Conservation (phyloP, 2,888 invertebrate genomes). For the Brenthis hecate region DNA sequence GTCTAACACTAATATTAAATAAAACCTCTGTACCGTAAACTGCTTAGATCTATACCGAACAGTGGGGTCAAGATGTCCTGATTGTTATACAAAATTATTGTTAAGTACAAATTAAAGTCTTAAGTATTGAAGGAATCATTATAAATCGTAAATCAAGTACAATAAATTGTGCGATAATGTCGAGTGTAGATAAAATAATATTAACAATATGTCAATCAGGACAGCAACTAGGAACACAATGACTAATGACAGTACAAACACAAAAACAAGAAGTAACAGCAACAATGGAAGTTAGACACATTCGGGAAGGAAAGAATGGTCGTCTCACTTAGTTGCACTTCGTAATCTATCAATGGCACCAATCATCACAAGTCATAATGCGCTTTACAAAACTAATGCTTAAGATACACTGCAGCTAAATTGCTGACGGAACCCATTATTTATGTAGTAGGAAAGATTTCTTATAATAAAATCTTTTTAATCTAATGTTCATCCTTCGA, state of each 20-base stretch:
- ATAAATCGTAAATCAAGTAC: slow-evolving; percentile 3
- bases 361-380: slow-evolving; percentile 81
- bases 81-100: slow-evolving; percentile 11
- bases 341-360: slow-evolving; percentile 82
- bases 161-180: slow-evolving; percentile 34
- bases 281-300: slow-evolving; percentile 76
- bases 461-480: slow-evolving; percentile 9
- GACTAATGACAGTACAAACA: slow-evolving; percentile 39
- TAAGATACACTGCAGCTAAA: slow-evolving; percentile 40
- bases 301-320: slow-evolving; percentile 64
- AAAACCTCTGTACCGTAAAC: slow-evolving; percentile 26
- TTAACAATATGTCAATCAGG: slow-evolving; percentile 28
- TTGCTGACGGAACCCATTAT: slow-evolving; percentile 14
- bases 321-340: slow-evolving; percentile 66
- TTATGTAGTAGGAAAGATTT: slow-evolving; percentile 15
- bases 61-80: slow-evolving; percentile 31
- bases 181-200: slow-evolving; percentile 20
- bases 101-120: not conserved
- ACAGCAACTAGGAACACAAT: slow-evolving; percentile 37
- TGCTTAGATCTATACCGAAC: slow-evolving; percentile 21
- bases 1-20: slow-evolving; percentile 19
- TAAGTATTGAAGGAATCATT: not conserved
- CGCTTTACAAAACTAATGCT: slow-evolving; percentile 58
- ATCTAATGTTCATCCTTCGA: not conserved
- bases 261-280: slow-evolving; percentile 51